Evolutionary conservation across 30 jellyfish, hydroid and myxozoan species (phyloP).

Genomic region (Rhopilema esculentum): DNA sequence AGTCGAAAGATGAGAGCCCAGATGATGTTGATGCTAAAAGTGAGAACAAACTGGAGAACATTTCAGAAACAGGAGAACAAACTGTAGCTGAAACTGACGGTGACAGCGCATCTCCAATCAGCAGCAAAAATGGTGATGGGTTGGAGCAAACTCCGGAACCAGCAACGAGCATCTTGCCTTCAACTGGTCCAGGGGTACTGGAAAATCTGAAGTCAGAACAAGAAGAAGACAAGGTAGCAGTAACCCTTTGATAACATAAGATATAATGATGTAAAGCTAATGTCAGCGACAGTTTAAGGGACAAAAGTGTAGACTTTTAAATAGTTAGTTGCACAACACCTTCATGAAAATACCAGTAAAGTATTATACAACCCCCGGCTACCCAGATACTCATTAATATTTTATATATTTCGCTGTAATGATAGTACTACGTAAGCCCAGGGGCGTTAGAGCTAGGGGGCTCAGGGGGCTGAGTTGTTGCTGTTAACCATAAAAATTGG

Average conservation of each 20-base stretch:
- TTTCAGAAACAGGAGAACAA: neutral
- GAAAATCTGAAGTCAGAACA: neutral
- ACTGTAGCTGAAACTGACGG: neutral
- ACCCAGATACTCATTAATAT: too few relatives aligned
- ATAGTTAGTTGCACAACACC: too few relatives aligned
- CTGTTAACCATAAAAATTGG: too few relatives aligned
- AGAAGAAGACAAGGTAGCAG: neutral
- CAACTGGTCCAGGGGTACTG: neutral
- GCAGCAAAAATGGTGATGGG: neutral
- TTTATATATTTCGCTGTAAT: too few relatives aligned
- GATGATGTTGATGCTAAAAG: neutral
- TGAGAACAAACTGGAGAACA: neutral
- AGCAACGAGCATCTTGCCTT: neutral
- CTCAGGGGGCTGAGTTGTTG: too few relatives aligned
- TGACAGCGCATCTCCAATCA: neutral
- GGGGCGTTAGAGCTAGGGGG: too few relatives aligned
- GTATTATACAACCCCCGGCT: too few relatives aligned
- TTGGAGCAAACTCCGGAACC: neutral
- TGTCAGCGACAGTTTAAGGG: too few relatives aligned
- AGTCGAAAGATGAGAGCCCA: neutral
- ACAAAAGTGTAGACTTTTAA: too few relatives aligned
- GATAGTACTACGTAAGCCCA: too few relatives aligned
- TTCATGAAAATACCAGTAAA: too few relatives aligned
- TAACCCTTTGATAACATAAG: neutral
- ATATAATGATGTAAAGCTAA: neutral